Conservation (phyloP, 1,140 invertebrate genomes). For the Diorhabda elongata region DNA sequence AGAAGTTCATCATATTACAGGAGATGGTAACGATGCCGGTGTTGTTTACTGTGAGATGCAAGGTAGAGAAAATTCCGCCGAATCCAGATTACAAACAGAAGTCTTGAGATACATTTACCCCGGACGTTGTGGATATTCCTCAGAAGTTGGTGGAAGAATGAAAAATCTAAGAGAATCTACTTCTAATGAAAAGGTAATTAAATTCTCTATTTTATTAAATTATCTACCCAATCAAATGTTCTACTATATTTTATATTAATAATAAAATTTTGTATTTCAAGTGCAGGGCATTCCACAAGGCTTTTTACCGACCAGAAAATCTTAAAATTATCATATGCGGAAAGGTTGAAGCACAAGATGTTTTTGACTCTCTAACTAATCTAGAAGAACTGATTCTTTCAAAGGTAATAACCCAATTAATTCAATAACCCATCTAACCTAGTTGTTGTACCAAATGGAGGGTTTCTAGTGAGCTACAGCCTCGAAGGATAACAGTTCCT, state of each 20-base stretch:
- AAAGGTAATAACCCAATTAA: slow-evolving; percentile 53
- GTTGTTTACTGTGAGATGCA: slow-evolving; percentile 95
- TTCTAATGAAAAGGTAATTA: slow-evolving; percentile 69
- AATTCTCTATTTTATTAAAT: too few relatives aligned
- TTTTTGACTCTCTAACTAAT: slow-evolving; percentile 68
- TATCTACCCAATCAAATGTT: too few relatives aligned
- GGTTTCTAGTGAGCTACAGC: too few relatives aligned
- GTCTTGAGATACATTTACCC: slow-evolving; percentile 71
- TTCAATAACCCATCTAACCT: too few relatives aligned
- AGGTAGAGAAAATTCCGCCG: slow-evolving; percentile 75
- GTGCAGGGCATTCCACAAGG: slow-evolving; percentile 74
- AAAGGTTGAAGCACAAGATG: slow-evolving; percentile 68
- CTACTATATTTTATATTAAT: background rate
- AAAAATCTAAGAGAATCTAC: slow-evolving; percentile 79
- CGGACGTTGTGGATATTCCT: slow-evolving; percentile 75
- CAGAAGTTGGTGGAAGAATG: slow-evolving; percentile 79
- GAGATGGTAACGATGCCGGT: slow-evolving; percentile 82
- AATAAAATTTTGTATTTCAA: slow-evolving; percentile 44
- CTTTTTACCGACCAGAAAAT: slow-evolving; percentile 90
- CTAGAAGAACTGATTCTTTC: slow-evolving; percentile 76
- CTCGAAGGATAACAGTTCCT: too few relatives aligned
- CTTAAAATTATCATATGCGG: slow-evolving; percentile 80
- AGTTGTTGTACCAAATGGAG: too few relatives aligned
- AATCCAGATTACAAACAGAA: slow-evolving; percentile 60
- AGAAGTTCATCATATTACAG: slow-evolving; percentile 89